Evolutionary conservation across 2,113 vertebrate species (phyloP).

Genomic region (Hypanus sabinus): DNA sequence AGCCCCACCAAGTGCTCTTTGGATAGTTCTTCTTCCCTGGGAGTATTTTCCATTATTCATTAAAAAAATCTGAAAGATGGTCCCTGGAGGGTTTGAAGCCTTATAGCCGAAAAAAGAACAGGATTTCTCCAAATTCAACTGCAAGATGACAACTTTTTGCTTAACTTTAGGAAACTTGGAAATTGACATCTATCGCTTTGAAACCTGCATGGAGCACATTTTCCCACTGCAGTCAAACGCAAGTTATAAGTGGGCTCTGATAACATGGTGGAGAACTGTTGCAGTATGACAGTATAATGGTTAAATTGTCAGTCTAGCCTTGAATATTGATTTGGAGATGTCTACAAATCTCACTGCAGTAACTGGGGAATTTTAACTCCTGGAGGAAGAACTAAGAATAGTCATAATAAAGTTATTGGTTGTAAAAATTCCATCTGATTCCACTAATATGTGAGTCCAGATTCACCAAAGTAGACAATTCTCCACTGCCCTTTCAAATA

Average conservation of each 20-base stretch:
- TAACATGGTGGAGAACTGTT: background rate
- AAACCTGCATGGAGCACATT: background rate
- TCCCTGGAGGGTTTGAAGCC: background rate
- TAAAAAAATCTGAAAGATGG: background rate
- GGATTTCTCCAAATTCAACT: background rate
- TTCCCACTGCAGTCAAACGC: background rate
- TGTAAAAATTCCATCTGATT: too few species aligned
- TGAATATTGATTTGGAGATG: too few species aligned
- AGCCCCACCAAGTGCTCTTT: slow-evolving; percentile 31
- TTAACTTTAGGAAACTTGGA: slow-evolving; percentile 9
- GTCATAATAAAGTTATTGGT: too few species aligned
- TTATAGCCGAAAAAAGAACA: background rate
- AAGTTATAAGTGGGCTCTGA: background rate
- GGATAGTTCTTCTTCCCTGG: background rate
- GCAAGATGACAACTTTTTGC: background rate
- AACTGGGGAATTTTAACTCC: too few species aligned
- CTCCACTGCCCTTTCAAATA: too few species aligned
- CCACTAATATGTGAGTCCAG: too few species aligned
- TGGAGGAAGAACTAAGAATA: too few species aligned
- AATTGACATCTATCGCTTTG: too few species aligned
- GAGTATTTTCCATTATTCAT: slow-evolving; percentile 33
- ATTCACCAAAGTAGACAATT: too few species aligned
- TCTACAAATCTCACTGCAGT: too few species aligned
- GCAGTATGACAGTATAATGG: too few species aligned
- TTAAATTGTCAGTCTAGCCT: too few species aligned